Evolutionary conservation across 64 coral and sea anemone genomes (phyloP).

Genomic region (Platygyra sinensis): DNA sequence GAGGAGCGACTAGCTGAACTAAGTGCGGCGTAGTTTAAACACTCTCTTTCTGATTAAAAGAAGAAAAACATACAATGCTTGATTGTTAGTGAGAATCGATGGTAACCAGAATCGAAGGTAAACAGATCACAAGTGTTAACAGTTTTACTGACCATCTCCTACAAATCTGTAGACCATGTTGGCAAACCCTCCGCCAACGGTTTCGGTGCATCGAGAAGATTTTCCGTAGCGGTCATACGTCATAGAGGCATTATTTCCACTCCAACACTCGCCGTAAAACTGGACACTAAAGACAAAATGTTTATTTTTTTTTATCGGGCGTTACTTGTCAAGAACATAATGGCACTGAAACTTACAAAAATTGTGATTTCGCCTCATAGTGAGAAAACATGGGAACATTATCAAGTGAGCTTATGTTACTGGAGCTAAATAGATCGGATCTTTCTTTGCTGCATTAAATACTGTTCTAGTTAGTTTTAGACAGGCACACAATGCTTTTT

Average conservation of each 20-base stretch:
- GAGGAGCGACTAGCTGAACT: neutral
- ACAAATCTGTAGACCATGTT: constrained; percentile 72
- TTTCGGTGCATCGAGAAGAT: constrained; percentile 14
- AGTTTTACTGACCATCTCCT: constrained; percentile 7
- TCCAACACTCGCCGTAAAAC: constrained; percentile 76
- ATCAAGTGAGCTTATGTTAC: too few species aligned
- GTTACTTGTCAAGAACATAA: too few species aligned
- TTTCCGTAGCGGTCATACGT: constrained; percentile 58
- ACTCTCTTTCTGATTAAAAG: constrained; percentile 11
- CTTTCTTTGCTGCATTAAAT: too few species aligned
- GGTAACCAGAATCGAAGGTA: neutral
- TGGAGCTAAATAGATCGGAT: too few species aligned
- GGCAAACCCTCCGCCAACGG: constrained; percentile 39
- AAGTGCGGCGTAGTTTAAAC: constrained; percentile 7
- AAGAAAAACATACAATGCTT: neutral
- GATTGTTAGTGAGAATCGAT: neutral
- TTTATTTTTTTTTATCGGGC: neutral
- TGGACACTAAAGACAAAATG: constrained; percentile 18
- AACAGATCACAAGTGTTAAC: neutral
- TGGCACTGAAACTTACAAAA: too few species aligned
- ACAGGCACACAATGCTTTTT: too few species aligned
- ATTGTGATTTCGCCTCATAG: too few species aligned
- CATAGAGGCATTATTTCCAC: constrained; percentile 29
- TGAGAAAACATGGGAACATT: too few species aligned
- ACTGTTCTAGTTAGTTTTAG: too few species aligned